phyloP scores from a whole-genome alignment of 2,888 invertebrate genomes.

The Stictocephala bisonia region DNA sequence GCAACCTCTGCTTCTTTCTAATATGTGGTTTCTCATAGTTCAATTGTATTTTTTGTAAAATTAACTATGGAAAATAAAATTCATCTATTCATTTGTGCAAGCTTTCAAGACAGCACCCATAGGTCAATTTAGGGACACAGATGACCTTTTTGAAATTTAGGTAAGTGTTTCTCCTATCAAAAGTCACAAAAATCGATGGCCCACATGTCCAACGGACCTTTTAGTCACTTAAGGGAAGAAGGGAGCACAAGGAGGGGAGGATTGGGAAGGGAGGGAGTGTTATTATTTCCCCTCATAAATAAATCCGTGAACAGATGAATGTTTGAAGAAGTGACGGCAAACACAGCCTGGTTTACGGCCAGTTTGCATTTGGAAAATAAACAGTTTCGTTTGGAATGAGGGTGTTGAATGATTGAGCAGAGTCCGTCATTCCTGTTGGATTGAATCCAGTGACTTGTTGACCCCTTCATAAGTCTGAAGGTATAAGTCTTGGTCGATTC shows the following conservation, averaged over 20 bases:
- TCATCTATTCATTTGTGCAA: too few species aligned
- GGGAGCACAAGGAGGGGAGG: background rate
- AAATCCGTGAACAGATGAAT: conserved; percentile 27
- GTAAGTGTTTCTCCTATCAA: too few species aligned
- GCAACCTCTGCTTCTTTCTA: too few species aligned
- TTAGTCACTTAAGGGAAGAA: too few species aligned
- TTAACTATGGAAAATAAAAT: too few species aligned
- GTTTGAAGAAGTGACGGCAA: conserved; percentile 28
- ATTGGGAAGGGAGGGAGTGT: background rate
- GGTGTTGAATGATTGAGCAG: conserved; percentile 27
- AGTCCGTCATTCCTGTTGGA: too few species aligned
- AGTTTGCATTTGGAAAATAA: conserved; percentile 43
- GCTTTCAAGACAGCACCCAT: too few species aligned
- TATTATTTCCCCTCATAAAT: conserved; percentile 43
- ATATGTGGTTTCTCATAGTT: too few species aligned
- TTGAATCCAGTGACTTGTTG: conserved; percentile 30
- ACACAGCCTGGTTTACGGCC: conserved; percentile 30
- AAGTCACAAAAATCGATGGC: conserved; percentile 25
- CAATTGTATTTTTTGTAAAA: too few species aligned
- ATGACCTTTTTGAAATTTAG: too few species aligned
- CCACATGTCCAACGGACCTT: conserved; percentile 14
- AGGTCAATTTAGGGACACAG: too few species aligned
- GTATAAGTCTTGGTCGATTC: conserved; percentile 43
- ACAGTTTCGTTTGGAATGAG: conserved; percentile 44
- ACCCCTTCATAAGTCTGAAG: conserved; percentile 21